Base-by-base conservation (phyloP, 2,888 invertebrate genomes). In the Aromia moschata region DNA sequence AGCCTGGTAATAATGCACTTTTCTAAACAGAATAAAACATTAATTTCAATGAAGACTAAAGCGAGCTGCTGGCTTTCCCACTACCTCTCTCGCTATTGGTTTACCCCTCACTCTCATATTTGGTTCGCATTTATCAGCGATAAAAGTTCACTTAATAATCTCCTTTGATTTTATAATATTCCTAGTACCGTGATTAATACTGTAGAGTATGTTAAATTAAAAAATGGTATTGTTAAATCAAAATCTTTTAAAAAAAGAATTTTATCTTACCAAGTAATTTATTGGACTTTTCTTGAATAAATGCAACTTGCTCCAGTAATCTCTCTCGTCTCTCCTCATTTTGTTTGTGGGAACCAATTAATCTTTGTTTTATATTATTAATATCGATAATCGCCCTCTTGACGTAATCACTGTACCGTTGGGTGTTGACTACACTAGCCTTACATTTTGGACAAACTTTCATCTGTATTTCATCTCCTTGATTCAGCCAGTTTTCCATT, bases 281-380 rank as follows among this genome's bases (percentile, higher is more conserved):
- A 5, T 7, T 16, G 16, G 25, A 12, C 36, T 16, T 33, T n/a
- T 10, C 2, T 46, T 51, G 2, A 62, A 14, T 38, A 12, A 33
- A 1, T 20, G 12, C n/a, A 64, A 46, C 10, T 40, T 56, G 57
- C 1, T 55, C 1, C 15, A 64, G 53, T 5, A 70, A 44, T n/a
- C 58, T 16, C 0, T n/a, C 15, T 47, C 59, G 64, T 60, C 74
- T 77, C 41, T 81, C 80, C 52, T 76, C 65, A 52, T 82, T 81
- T 56, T 76, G 66, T 3, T 56, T 2, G 5, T 41, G 1, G 37
- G 70, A 77, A 20, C 85, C 84, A 60, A 80, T 83, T 15, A 55
- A 59, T 16, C 30, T 38, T 11, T 15, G 38, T 57, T 72, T 72
- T 10, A 69, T 70, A 15, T 56, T 46, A 9, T 38, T 51, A 4